A percentile compares a stretch with the other conserved stretches of the same genome.
phyloP scores from a whole-genome alignment of 2,113 vertebrate species.

The Python bivittatus region DNA sequence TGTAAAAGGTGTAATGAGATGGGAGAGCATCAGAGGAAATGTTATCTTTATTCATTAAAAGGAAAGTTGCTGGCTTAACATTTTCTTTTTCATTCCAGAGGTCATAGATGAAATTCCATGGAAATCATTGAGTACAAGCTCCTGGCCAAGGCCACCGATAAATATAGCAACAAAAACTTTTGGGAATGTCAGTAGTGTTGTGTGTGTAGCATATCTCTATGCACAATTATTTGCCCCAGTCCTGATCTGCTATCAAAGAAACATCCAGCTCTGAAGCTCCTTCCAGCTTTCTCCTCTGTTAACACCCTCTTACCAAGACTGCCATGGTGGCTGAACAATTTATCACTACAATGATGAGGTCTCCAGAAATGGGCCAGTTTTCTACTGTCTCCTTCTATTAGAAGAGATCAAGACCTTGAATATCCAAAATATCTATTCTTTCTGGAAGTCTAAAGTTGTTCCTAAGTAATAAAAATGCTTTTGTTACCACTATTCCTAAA shows the following conservation, averaged over 20 bases:
- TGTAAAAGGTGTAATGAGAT: constrained; percentile 17
- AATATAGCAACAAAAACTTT: not conserved
- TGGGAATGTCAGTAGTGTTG: not conserved
- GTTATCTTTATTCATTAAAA: constrained; percentile 61
- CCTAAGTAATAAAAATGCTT: not conserved
- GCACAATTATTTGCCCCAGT: not conserved
- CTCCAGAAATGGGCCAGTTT: not conserved
- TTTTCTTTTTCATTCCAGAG: accelerated
- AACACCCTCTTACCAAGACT: not conserved
- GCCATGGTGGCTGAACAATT: not conserved
- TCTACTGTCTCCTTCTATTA: not conserved
- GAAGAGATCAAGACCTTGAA: not conserved
- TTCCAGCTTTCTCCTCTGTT: not conserved
- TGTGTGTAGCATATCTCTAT: not conserved
- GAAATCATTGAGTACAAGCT: constrained; percentile 1
- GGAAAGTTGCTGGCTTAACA: constrained; percentile 48
- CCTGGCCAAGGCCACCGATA: not conserved
- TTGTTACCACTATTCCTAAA: not conserved
- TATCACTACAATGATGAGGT: not conserved
- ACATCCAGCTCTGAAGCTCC: not conserved
- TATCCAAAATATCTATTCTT: not conserved
- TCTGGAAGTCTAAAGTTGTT: not conserved
- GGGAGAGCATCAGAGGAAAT: constrained; percentile 27
- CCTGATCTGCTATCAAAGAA: not conserved
- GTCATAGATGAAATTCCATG: constrained; percentile 25